Percentiles rank a stretch among this genome's conserved stretches.
phyloP scores from a whole-genome alignment of 2,888 invertebrate species.

The Ectemnius continuus region DNA sequence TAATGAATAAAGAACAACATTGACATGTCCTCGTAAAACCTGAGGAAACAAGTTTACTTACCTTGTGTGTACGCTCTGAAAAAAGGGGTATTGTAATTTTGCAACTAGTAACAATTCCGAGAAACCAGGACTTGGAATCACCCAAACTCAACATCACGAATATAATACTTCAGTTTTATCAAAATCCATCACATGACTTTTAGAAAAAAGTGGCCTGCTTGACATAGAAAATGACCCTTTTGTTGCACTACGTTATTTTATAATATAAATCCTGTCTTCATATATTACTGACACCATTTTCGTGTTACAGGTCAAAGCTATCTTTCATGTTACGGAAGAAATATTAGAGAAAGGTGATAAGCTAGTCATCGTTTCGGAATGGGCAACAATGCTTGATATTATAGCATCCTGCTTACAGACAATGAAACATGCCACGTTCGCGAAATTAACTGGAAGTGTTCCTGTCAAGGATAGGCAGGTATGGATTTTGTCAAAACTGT shows the following conservation, averaged over 20 bases:
- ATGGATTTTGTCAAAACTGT: slow-evolving; percentile 49
- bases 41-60: too few species aligned
- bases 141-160: too few species aligned
- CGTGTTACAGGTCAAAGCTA: slow-evolving; percentile 79
- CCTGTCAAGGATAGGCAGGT: slow-evolving; percentile 85
- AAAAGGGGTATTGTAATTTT: too few species aligned
- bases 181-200: too few species aligned
- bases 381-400: slow-evolving; percentile 90
- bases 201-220: too few species aligned
- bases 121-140: too few species aligned
- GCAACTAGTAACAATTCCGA: too few species aligned
- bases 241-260: background rate
- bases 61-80: too few species aligned
- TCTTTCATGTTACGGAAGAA: slow-evolving; percentile 81
- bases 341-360: slow-evolving; percentile 81
- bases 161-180: too few species aligned
- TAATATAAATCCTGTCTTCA: background rate
- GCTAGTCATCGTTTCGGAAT: slow-evolving; percentile 94
- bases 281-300: background rate
- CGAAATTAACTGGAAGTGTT: slow-evolving; percentile 86
- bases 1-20: too few species aligned
- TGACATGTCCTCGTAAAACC: too few species aligned
- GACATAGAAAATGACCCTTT: too few species aligned
- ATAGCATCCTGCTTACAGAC: slow-evolving; percentile 83
- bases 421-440: slow-evolving; percentile 80